phyloP scores from a whole-genome alignment of 2,888 invertebrate genomes.

The Elmis aenea region DNA sequence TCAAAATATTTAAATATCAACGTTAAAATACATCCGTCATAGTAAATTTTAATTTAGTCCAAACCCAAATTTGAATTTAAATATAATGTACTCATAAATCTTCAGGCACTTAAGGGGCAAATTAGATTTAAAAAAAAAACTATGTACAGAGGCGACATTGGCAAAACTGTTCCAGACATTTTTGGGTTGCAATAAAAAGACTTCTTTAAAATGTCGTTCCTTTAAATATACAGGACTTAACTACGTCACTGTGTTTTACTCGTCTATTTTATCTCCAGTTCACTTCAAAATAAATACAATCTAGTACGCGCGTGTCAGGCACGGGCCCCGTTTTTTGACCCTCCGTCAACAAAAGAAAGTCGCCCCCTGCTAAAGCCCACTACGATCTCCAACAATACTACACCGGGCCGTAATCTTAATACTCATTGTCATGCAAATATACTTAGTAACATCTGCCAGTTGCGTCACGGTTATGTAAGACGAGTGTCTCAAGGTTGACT shows the following conservation, averaged over 20 bases:
- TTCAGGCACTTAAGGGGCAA: no score
- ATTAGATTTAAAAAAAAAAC: no score
- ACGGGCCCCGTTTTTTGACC: conserved; percentile 47
- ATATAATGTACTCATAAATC: no score
- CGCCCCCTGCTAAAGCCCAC: conserved; percentile 36
- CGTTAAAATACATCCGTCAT: no score
- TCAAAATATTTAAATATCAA: no score
- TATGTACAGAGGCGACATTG: no score
- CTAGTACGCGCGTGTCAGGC: conserved; percentile 45
- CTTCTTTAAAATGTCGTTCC: no score
- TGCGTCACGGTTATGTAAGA: conserved; percentile 23
- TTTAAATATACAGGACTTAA: no score
- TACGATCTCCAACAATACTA: conserved; percentile 36
- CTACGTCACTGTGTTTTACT: conserved; percentile 37
- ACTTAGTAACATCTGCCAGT: conserved; percentile 39
- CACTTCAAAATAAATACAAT: conserved; percentile 41
- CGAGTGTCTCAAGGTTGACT: conserved; percentile 20
- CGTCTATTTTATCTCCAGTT: conserved; percentile 37
- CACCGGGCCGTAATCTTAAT: conserved; percentile 47
- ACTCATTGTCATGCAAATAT: conserved; percentile 45
- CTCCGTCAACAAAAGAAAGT: conserved; percentile 44
- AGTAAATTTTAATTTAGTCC: no score
- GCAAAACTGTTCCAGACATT: no score
- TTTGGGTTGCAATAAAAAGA: no score
- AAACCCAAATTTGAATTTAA: no score